Evolutionary conservation across 2,113 vertebrate genomes (phyloP).

Genomic region (Stomatorhinus ivindoensis): DNA sequence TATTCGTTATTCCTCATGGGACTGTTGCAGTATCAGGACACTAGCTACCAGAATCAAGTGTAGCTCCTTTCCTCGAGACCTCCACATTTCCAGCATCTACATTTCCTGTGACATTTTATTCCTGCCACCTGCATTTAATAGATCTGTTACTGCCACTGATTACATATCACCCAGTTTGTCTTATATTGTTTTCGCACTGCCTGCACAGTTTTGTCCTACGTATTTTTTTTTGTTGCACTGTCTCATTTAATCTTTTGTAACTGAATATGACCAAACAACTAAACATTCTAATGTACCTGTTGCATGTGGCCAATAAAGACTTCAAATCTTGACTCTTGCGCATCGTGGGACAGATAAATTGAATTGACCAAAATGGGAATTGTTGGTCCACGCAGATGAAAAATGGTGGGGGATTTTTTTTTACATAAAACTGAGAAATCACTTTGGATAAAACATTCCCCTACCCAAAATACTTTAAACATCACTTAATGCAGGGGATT

Average conservation of each 20-base stretch:
- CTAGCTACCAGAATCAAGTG: background rate
- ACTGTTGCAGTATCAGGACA: background rate
- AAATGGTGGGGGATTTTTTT: background rate
- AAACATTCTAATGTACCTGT: background rate
- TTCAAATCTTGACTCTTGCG: background rate
- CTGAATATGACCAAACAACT: background rate
- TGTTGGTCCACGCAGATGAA: background rate
- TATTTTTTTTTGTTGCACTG: background rate
- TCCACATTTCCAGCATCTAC: background rate
- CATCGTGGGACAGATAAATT: background rate
- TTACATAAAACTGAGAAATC: background rate
- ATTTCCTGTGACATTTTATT: background rate
- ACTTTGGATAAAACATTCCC: background rate
- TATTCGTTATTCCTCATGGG: background rate
- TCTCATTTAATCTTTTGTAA: background rate
- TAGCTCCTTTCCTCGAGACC: background rate
- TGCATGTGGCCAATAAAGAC: background rate
- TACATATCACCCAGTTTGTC: background rate
- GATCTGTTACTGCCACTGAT: background rate
- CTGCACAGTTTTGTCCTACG: background rate
- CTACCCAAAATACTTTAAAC: background rate
- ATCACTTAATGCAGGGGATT: background rate
- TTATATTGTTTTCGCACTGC: background rate
- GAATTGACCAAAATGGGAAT: background rate
- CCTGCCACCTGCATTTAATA: background rate